Evolutionary conservation across 2,113 vertebrate species (phyloP), one percentile per base, ranked within the genome.

Genomic region (Spilogale gracilis): DNA sequence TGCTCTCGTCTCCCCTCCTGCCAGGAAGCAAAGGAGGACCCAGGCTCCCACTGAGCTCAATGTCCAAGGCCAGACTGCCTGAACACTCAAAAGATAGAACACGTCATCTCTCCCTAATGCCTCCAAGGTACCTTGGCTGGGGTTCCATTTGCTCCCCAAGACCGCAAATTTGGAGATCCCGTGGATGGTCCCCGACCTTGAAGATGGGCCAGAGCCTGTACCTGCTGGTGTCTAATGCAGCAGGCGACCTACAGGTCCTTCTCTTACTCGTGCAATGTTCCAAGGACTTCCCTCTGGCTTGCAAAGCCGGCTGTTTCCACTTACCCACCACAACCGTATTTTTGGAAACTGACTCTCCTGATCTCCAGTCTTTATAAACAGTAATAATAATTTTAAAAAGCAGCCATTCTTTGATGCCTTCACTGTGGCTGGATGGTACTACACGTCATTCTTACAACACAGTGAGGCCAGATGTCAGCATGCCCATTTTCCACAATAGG

Each of bases 131-230:
- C 50, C 25, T 32, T 17, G 14, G 54, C 69, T 73, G 6, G 23
- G 14, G 43, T 50, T 54, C 58, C 3, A 1, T 23, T 7, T 45
- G 50, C 23, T 27, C n/a, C 20, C 3, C 0, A 0, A 58, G 32
- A 50, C 56, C 43, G 0, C 81, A 85, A 58, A 69, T 91, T 50
- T 81, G 2, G 27, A 58, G 79, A 63, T 85, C 81, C 21, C 2
- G 0, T 12, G n/a, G 23, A 17, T 52, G 50, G 58, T 43, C 54
- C 32, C 3, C 5, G 2, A n/a, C 63, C 45, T 69, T 17, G n/a
- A 61, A 43, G 88, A 81, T 71, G 10, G 43, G 95, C 65, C 69
- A 18, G 30, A n/a, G 21, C 78, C 1, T 50, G 86, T 14, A 8
- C 11, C 25, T 14, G 48, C 23, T 1, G 0, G 30, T 17, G 25